Evolutionary conservation across 2,113 vertebrate genomes (phyloP).

Genomic region (Corythoichthys intestinalis): DNA sequence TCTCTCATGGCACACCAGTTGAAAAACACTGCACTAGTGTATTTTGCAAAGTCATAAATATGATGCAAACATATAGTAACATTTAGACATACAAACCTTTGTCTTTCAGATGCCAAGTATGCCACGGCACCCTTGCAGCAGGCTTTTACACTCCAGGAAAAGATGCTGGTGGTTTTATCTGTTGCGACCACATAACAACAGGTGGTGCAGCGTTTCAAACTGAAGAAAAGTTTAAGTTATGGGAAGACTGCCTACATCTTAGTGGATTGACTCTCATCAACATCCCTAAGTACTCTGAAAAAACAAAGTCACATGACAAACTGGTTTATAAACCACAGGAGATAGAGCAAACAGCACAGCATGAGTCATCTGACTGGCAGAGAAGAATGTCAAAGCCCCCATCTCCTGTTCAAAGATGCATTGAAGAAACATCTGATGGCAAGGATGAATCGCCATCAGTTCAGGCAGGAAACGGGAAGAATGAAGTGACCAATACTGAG

Average conservation of each 20-base stretch:
- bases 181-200: slow-evolving; percentile 63
- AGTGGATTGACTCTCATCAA: slow-evolving; percentile 27
- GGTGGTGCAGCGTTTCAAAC: slow-evolving; percentile 10
- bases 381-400: not conserved
- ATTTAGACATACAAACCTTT: not conserved
- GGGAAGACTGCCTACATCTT: slow-evolving; percentile 25
- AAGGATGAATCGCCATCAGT: not conserved
- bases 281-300: slow-evolving; percentile 35
- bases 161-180: slow-evolving; percentile 75
- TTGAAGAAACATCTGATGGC: not conserved
- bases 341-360: not conserved
- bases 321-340: slow-evolving; percentile 14
- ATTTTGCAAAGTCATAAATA: not conserved
- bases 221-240: slow-evolving; percentile 1
- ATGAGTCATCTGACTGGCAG: not conserved
- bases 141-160: slow-evolving; percentile 73
- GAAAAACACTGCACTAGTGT: no score
- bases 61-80: not conserved
- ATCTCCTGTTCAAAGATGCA: slow-evolving; percentile 1
- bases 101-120: slow-evolving; percentile 79
- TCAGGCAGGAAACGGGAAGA: not conserved
- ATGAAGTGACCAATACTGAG: not conserved
- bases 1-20: no score
- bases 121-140: slow-evolving; percentile 75
- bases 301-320: slow-evolving; percentile 27